These are phyloP conservation scores for Ormyrus thymus DNA, from an alignment of 2,888 invertebrate genomes.

Conservation along the genomic window DNA sequence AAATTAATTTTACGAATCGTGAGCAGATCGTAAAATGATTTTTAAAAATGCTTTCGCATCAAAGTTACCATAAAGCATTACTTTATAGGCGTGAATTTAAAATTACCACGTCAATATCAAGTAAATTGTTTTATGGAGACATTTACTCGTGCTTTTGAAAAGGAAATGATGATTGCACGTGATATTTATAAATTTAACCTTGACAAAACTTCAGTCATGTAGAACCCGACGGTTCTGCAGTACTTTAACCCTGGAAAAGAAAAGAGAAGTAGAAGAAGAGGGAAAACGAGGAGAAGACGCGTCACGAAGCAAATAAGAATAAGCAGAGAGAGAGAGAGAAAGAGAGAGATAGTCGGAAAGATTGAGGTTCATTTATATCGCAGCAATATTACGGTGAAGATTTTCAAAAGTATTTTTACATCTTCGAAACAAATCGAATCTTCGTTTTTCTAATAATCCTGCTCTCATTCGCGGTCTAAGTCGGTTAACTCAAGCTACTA, in stretches of 20 bases:
- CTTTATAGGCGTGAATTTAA: slow-evolving; percentile 22
- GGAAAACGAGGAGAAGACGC: slow-evolving; percentile 14
- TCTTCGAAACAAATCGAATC: background rate
- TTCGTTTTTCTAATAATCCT: too few species aligned
- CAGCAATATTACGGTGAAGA: background rate
- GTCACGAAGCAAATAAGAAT: slow-evolving; percentile 10
- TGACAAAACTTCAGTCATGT: slow-evolving; percentile 47
- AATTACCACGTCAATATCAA: slow-evolving; percentile 35
- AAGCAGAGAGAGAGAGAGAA: background rate
- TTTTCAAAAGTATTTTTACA: background rate
- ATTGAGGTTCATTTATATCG: slow-evolving; percentile 19
- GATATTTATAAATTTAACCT: slow-evolving; percentile 50
- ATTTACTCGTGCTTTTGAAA: slow-evolving; percentile 42
- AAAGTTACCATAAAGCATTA: slow-evolving; percentile 22
- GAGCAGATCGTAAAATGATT: too few species aligned
- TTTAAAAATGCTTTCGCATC: background rate
- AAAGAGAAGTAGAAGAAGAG: slow-evolving; percentile 20
- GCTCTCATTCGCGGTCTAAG: too few species aligned
- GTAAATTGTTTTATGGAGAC: slow-evolving; percentile 47
- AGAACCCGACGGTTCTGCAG: slow-evolving; percentile 27
- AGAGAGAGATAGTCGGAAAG: background rate
- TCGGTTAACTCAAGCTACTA: too few species aligned
- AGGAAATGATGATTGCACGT: slow-evolving; percentile 39
- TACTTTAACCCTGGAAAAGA: slow-evolving; percentile 26
- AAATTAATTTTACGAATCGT: too few species aligned